Base-by-base conservation (phyloP, 2,113 vertebrate species). In the Odontesthes bonariensis region DNA sequence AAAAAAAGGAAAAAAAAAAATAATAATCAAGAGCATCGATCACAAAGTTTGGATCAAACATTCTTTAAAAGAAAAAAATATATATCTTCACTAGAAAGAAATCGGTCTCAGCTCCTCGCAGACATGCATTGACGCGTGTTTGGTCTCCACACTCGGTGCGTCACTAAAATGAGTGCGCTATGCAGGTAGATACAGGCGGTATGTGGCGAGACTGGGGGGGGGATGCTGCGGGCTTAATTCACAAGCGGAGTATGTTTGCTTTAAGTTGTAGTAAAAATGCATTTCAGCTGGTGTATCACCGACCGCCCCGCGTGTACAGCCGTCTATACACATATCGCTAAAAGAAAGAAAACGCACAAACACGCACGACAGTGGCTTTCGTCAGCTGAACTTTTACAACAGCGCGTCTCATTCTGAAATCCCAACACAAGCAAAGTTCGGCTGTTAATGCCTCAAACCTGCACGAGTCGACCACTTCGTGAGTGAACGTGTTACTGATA, bases 11-110 rank as follows among this genome's bases (percentile, higher is more conserved):
- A 47, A 27, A 23, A 44, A 42, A 56, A 60, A 47, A 31, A 70
- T n/a, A n/a, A n/a, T n/a, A n/a, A 78, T 68, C 76, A 82, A 87
- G 83, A 86, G 88, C 79, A 81, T 89, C 56, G 80, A 79, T 85
- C 77, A 88, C 81, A 79, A 61, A 63, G 59, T 79, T 67, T 84
- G 64, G 35, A 80, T 68, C 57, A 86, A 87, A 75, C 78, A 74
- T 83, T 85, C 49, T 73, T 72, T 60, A 17, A 72, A 42, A 46
- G 10, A 12, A 40, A 44, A 20, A 54, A 54, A 70, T 75, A 85
- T 53, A 71, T 2, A 32, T 81, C 67, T 85, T 59, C 59, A 67
- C 82, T 61, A 76, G 65, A 85, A 82, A 71, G n/a, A 83, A 87
- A 83, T 86, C 61, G 47, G 56, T 74, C 49, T 74, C 12, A 0